Base-by-base conservation (phyloP, 2,888 invertebrate species). In the Hypomecis punctinalis region DNA sequence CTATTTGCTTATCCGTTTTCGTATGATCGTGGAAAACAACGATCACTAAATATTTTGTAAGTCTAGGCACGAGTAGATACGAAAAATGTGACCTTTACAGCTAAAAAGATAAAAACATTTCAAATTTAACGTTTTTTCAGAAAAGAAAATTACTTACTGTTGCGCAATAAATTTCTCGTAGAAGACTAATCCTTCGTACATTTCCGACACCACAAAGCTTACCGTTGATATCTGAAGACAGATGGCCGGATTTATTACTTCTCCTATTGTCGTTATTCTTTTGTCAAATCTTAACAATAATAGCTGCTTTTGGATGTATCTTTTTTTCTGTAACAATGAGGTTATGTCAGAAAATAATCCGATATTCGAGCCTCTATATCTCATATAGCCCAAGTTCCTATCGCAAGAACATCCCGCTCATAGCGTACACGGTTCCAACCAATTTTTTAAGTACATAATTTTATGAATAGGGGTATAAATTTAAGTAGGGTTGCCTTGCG, bases 161-260 rank as follows among this genome's bases (percentile, higher is more conserved):
- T 55, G 43, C 37, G 37, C 48, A 52, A 48, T 56, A 55, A 61
- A 61, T 55, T 52, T 46, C 33, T 46, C 7, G 7, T 46, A 45
- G 13, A 43, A 49, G 35, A 39, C 52, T 59, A 51, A 54, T 60
- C 53, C 51, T 58, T 59, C 40, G 13, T 53, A n/a, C 49, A 54
- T 51, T 46, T 66, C 61, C 45, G 45, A 36, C 48, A 53, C 46
- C 33, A 53, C 48, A 58, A 49, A 54, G 57, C 49, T 54, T 46
- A 40, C 51, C 46, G 52, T 61, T 62, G 70, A 70, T 64, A 54
- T 56, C 68, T 51, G 56, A 66, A 70, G 66, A 70, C 66, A 70
- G 61, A 70, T 70, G 64, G 45, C 55, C 47, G 52, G 60, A 66
- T 66, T 70, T 63, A 63, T 63, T 56, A 63, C 52, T 55, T 23